Percentiles rank a stretch among this genome's conserved stretches.
phyloP scores from a whole-genome alignment of 2,888 invertebrate genomes.

The Ophioninae sp. region DNA sequence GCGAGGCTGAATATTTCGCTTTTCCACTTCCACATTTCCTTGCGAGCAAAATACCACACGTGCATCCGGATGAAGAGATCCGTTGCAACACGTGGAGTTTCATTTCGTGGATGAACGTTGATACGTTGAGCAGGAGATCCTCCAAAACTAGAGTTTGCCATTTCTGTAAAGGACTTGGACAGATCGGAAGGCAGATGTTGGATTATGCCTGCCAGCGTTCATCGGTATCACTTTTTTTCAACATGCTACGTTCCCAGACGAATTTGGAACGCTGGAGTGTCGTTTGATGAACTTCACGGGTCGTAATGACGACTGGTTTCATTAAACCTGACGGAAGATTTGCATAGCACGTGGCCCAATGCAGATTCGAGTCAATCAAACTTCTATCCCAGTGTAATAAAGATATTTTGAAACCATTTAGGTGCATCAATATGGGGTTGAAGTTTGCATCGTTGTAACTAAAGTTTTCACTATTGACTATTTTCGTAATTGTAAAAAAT shows the following conservation, averaged over 20 bases:
- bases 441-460: no score
- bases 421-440: no score
- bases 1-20: slow-evolving; percentile 35
- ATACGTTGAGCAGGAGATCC: slow-evolving; percentile 15
- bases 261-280: background rate
- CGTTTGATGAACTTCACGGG: background rate
- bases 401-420: no score
- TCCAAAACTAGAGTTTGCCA: slow-evolving; percentile 13
- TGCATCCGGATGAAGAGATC: slow-evolving; percentile 16
- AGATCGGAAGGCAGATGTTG: slow-evolving; percentile 62
- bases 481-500: no score
- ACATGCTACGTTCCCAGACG: background rate
- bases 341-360: background rate
- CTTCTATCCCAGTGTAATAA: no score
- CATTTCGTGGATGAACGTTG: slow-evolving; percentile 25
- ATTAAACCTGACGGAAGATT: background rate
- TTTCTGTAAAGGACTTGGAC: slow-evolving; percentile 19
- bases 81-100: slow-evolving; percentile 7
- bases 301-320: background rate
- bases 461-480: no score
- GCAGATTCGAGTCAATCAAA: no score
- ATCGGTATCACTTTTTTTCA: background rate
- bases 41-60: slow-evolving; percentile 26
- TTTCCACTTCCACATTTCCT: slow-evolving; percentile 22
- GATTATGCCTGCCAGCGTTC: slow-evolving; percentile 32